Evolutionary conservation across 2,113 vertebrate genomes (phyloP).

Genomic region (Rafetus swinhoei): DNA sequence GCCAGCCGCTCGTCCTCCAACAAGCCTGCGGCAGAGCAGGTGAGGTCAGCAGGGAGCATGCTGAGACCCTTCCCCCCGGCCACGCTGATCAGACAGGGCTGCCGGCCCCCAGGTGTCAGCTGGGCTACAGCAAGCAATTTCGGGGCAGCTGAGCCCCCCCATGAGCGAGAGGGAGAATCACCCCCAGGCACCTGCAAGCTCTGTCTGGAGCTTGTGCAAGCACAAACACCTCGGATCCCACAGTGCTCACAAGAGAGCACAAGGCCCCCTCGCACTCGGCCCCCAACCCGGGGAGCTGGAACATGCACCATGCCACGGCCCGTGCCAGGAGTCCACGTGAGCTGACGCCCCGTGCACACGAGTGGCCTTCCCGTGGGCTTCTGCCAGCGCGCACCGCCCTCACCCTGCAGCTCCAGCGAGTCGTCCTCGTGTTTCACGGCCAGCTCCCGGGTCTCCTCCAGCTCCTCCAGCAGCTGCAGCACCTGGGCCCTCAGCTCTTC

Average conservation of each 20-base stretch:
- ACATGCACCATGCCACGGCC: neutral
- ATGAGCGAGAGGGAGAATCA: neutral
- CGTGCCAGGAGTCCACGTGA: neutral
- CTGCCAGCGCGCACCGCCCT: neutral
- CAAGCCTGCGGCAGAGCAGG: slow-evolving; percentile 74
- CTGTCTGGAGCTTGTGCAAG: neutral
- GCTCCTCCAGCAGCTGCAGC: slow-evolving; percentile 82
- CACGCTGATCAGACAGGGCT: neutral
- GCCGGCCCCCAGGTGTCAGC: too few species aligned
- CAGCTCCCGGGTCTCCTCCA: slow-evolving; percentile 84
- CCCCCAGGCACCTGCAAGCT: neutral
- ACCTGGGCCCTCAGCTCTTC: slow-evolving; percentile 83
- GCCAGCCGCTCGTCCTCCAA: slow-evolving; percentile 89
- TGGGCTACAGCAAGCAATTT: too few species aligned
- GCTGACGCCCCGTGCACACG: too few species aligned
- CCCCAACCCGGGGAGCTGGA: slow-evolving; percentile 37
- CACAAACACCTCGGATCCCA: neutral
- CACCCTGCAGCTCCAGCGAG: slow-evolving; percentile 89
- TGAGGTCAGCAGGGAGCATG: neutral
- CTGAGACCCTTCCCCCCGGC: neutral
- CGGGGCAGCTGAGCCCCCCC: too few species aligned
- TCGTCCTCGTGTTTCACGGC: slow-evolving; percentile 87
- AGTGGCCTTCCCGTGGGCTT: neutral
- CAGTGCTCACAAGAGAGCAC: neutral
- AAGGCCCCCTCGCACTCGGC: neutral